These are phyloP conservation scores for Manduca sexta DNA, from an alignment of 1,140 invertebrate genomes.

Conservation along the genomic window DNA sequence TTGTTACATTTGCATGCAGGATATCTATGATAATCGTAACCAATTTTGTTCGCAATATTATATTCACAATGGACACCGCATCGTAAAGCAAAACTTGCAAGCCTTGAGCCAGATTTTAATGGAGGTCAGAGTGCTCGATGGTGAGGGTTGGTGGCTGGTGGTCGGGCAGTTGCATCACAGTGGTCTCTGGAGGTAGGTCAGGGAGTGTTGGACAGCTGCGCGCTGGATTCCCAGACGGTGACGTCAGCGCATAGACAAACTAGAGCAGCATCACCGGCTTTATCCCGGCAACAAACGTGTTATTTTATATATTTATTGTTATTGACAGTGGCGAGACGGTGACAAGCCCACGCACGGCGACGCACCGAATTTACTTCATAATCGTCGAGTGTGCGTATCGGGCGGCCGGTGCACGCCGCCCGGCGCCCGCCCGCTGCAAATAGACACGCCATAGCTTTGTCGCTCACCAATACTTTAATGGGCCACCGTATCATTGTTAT, in stretches of 20 bases:
- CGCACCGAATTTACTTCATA: constrained; percentile 43
- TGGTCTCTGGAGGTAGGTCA: constrained; percentile 65
- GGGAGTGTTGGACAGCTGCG: constrained; percentile 41
- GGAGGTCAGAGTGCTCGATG: no score
- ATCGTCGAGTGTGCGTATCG: constrained; percentile 17
- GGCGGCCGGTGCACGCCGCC: constrained; percentile 25
- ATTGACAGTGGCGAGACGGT: constrained; percentile 65
- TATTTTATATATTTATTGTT: constrained; percentile 68
- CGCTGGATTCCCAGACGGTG: constrained; percentile 67
- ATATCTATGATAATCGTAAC: no score
- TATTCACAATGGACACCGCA: no score
- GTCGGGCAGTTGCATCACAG: constrained; percentile 24
- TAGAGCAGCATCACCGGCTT: constrained; percentile 58
- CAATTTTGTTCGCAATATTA: no score
- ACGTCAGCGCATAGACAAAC: constrained; percentile 67
- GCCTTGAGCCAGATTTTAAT: no score
- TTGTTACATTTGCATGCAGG: no score
- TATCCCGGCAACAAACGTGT: constrained; percentile 57
- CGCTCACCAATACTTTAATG: no score
- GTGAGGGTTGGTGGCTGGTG: neutral
- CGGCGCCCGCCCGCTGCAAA: constrained; percentile 38
- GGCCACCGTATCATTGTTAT: no score
- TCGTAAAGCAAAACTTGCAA: no score
- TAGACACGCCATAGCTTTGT: constrained; percentile 20
- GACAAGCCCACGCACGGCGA: constrained; percentile 55